Evolutionary conservation across 2,888 invertebrate species (phyloP).

Genomic region (Anagyrus pseudococci): DNA sequence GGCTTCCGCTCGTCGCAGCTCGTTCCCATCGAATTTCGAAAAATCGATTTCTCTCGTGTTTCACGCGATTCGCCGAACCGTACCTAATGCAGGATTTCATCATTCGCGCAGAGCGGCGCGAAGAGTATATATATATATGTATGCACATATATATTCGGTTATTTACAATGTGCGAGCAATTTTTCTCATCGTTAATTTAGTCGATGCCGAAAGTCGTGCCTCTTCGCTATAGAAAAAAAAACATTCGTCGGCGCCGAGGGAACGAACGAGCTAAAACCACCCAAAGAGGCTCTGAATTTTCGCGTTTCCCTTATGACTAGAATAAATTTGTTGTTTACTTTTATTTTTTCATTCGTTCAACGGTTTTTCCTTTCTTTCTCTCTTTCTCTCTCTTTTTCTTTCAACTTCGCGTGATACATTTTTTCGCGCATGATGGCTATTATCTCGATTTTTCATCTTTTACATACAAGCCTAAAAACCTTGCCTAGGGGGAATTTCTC

Average conservation of each 20-base stretch:
- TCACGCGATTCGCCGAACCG: conserved; percentile 8
- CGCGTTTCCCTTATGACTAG: conserved; percentile 37
- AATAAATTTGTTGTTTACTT: conserved; percentile 39
- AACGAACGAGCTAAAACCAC: conserved; percentile 28
- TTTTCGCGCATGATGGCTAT: conserved; percentile 37
- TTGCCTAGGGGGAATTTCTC: conserved; percentile 42
- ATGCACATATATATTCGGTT: conserved; percentile 35
- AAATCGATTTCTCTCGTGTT: conserved; percentile 8
- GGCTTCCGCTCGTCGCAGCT: conserved; percentile 48
- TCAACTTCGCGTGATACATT: conserved; percentile 38
- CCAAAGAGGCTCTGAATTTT: conserved; percentile 32
- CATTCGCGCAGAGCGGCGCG: conserved; percentile 39
- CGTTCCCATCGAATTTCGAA: conserved; percentile 37
- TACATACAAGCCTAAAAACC: conserved; percentile 42
- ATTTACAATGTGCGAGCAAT: conserved; percentile 40
- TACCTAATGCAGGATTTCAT: conserved; percentile 34
- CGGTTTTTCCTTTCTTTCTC: conserved; percentile 28
- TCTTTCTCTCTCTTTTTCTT: conserved; percentile 35
- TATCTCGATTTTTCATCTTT: not conserved
- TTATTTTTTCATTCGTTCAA: conserved; percentile 39
- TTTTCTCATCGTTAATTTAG: conserved; percentile 39
- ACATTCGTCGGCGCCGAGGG: conserved; percentile 32
- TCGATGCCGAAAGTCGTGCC: conserved; percentile 19
- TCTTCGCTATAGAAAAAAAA: conserved; percentile 5
- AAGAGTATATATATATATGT: no score